Conservation (phyloP, 2,113 vertebrate species). For the Atherinomorus stipes region DNA sequence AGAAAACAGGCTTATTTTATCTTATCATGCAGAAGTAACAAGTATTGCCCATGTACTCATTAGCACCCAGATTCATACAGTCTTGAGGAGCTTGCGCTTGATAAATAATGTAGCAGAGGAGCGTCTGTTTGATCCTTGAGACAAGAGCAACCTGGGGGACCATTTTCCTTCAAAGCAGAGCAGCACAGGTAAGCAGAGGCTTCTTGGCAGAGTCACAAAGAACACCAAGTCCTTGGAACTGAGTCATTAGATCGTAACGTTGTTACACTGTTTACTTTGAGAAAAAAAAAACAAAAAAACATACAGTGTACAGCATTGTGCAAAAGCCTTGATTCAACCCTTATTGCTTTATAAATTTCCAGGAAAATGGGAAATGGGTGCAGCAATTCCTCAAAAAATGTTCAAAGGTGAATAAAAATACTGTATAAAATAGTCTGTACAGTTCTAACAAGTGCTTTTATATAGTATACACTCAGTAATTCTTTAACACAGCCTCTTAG, state of each 20-base stretch:
- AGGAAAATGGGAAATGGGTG: background rate
- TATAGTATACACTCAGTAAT: too few species aligned
- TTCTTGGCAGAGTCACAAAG: conserved; percentile 51
- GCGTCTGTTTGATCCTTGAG: conserved; percentile 70
- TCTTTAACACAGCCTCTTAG: too few species aligned
- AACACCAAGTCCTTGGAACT: conserved; percentile 61
- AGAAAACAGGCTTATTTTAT: conserved; percentile 25
- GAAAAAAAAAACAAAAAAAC: too few species aligned
- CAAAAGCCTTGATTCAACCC: too few species aligned
- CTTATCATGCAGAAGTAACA: conserved; percentile 58
- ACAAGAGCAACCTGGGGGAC: conserved; percentile 61
- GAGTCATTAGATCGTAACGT: conserved; percentile 42
- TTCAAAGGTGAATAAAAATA: background rate
- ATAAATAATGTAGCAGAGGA: conserved; percentile 73
- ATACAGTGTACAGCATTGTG: too few species aligned
- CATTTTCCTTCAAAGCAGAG: conserved; percentile 63
- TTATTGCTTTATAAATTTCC: background rate
- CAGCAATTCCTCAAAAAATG: background rate
- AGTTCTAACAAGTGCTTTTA: too few species aligned
- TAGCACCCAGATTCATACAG: conserved; percentile 55
- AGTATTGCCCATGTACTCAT: conserved; percentile 71
- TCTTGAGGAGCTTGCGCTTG: conserved; percentile 53
- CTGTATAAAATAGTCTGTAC: background rate
- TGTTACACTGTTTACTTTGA: conserved; percentile 9
- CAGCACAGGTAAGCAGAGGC: conserved; percentile 49